Percentiles rank a stretch among this genome's conserved stretches.
These are phyloP conservation scores for Drosophila setifemur DNA, from an alignment of 1,140 invertebrate species.

Conservation along the genomic window DNA sequence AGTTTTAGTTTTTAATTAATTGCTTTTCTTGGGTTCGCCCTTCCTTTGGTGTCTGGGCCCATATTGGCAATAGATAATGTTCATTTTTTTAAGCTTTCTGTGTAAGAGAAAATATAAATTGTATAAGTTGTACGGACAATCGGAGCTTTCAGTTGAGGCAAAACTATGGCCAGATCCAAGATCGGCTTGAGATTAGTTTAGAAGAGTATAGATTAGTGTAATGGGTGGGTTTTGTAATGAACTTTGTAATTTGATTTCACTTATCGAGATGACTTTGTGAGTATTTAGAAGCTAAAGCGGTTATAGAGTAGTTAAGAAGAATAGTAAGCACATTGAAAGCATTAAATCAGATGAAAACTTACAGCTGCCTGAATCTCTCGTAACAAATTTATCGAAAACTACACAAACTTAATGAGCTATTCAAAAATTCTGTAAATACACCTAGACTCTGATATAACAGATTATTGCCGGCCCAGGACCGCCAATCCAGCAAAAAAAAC, in stretches of 20 bases:
- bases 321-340: conserved; percentile 47
- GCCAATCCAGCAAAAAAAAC: background rate
- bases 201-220: conserved; percentile 25
- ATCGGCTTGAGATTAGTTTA: conserved; percentile 33
- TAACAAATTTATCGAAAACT: conserved; percentile 50
- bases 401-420: conserved; percentile 61
- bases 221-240: conserved; percentile 56
- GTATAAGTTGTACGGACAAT: conserved; percentile 60
- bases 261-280: background rate
- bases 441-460: conserved; percentile 39
- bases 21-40: conserved; percentile 17
- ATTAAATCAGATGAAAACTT: background rate
- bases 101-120: conserved; percentile 25
- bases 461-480: conserved; percentile 29
- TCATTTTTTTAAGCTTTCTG: conserved; percentile 1
- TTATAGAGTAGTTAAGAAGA: conserved; percentile 9
- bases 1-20: conserved; percentile 22
- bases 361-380: background rate
- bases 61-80: conserved; percentile 11
- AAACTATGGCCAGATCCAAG: conserved; percentile 42
- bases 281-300: conserved; percentile 34
- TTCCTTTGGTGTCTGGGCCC: background rate
- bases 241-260: background rate
- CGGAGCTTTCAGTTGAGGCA: conserved; percentile 61
- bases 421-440: conserved; percentile 35